These are phyloP conservation scores for Oppia nitens DNA, from an alignment of 1,140 invertebrate species.

Conservation along the genomic window DNA sequence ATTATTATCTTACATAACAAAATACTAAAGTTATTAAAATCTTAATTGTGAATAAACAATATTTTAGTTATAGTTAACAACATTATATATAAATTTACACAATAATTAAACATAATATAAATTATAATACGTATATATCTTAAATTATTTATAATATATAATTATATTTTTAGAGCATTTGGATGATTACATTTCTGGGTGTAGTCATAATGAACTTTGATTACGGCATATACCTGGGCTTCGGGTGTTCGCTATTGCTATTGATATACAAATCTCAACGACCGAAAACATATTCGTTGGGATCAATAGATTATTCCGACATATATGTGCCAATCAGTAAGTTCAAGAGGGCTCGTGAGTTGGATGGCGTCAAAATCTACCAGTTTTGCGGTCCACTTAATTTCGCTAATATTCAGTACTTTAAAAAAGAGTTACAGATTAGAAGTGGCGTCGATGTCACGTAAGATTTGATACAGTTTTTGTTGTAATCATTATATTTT, in stretches of 20 bases:
- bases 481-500: background rate
- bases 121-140: no score
- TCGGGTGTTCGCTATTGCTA: conserved; percentile 30
- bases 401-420: conserved; percentile 33
- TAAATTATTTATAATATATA: conserved; percentile 1
- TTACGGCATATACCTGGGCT: conserved; percentile 50
- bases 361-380: conserved; percentile 31
- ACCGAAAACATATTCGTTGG: conserved; percentile 19
- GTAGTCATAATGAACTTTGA: conserved; percentile 72
- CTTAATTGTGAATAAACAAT: no score
- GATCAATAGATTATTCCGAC: conserved; percentile 16
- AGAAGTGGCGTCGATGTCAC: conserved; percentile 25
- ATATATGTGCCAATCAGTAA: conserved; percentile 18
- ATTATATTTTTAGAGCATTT: conserved; percentile 36
- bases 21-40: no score
- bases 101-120: no score
- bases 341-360: conserved; percentile 22
- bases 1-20: no score
- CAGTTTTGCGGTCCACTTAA: conserved; percentile 33
- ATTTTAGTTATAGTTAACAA: no score
- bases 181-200: conserved; percentile 59
- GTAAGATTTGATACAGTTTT: conserved; percentile 1
- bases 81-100: no score
- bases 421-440: conserved; percentile 24
- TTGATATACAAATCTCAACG: conserved; percentile 25